Percentiles rank a stretch among this genome's conserved stretches.
Evolutionary conservation across 2,113 vertebrate species (phyloP).

Genomic region (Sinosuthora webbiana): DNA sequence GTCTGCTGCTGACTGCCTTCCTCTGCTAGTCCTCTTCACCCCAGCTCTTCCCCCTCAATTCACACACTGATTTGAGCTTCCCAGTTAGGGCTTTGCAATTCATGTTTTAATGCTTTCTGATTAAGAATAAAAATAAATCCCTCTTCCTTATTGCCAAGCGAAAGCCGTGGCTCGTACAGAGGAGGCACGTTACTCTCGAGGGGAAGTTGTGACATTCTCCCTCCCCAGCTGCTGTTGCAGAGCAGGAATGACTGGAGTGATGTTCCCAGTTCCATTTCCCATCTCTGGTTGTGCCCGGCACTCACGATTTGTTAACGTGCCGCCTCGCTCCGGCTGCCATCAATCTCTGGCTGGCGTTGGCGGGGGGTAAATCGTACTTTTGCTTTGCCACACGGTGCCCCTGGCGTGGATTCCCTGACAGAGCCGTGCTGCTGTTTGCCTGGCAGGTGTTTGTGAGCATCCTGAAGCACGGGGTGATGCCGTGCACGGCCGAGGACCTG

Average conservation of each 20-base stretch:
- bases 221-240: not conserved
- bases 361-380: not conserved
- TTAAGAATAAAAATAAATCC: not conserved
- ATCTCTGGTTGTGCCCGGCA: not conserved
- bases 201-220: not conserved
- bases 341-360: not conserved
- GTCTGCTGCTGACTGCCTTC: not conserved
- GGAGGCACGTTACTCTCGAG: not conserved
- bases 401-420: fast-evolving
- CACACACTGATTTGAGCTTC: not conserved
- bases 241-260: not conserved
- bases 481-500: conserved; percentile 75
- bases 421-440: not conserved
- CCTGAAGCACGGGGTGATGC: conserved; percentile 79
- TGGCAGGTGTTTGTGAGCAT: conserved; percentile 83
- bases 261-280: not conserved
- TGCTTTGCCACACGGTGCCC: fast-evolving
- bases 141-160: not conserved
- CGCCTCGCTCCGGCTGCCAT: fast-evolving
- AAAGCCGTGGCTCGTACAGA: not conserved
- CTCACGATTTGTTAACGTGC: not conserved
- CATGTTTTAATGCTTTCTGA: not conserved
- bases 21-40: not conserved
- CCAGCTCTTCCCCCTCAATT: not conserved
- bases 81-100: not conserved